Evolutionary conservation across 2,113 vertebrate species (phyloP), one percentile per base, ranked within the genome.

Genomic region (Bubo scandiacus): DNA sequence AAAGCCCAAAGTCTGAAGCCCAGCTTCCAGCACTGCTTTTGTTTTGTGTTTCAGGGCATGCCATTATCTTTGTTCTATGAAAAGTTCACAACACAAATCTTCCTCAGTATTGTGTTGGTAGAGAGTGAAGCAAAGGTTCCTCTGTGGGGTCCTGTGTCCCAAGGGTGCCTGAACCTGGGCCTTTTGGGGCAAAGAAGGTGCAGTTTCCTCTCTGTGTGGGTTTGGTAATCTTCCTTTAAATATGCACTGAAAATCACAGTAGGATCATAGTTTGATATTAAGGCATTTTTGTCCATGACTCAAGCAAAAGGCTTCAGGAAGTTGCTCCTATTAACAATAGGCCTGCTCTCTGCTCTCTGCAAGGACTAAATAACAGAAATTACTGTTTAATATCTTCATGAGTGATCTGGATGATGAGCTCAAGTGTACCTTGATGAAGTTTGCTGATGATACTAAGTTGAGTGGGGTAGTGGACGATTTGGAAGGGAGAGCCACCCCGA

Each of bases 161-260:
- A 63, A 34, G 47, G 18, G 10, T 12, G 15, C 23, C 71, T 30
- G 27, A 3, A 1, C 11, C 17, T 34, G 8, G 6, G 22, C 17
- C 21, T 36, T 74, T 63, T 11, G 38, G 47, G 42, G 14, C 21
- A 23, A 51, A 80, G 32, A 75, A 68, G 14, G 12, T 67, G 15
- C 34, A 40, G 26, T 27, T 88, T 73, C 25, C 12, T 67, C 43
- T 47, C 3, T 1, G 0, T 9, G 5, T 5, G 4, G 3, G 25
- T 25, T 79, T 79, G 51, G 14, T 30, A 38, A 52, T 58, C 3
- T 63, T 43, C 43, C 43, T 61, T 25, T 59, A 52, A 45, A 26
- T 42, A 30, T 63, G 12, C 34, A 5, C 30, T n/a, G 51, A 34
- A 54, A 75, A 85, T 47, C 34, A 19, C 40, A 57, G 29, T 40